A percentile compares a stretch with the other conserved stretches of the same genome.
Evolutionary conservation across 1,140 invertebrate genomes (phyloP).

Genomic region (Rhynchophorus ferrugineus): DNA sequence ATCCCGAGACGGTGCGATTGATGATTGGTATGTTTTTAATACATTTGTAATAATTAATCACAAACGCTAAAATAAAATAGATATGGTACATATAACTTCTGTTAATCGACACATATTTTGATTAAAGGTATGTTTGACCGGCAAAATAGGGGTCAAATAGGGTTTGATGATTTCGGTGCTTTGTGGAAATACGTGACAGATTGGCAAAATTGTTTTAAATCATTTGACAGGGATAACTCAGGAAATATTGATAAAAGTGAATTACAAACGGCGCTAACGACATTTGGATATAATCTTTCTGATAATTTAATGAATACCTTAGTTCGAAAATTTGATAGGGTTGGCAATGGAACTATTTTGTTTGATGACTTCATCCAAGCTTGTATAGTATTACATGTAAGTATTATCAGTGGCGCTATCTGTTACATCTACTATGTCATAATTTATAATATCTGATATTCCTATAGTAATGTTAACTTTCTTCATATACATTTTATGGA

Average conservation of each 20-base stretch:
- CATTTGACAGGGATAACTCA: conserved; percentile 90
- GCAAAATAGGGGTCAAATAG: conserved; percentile 80
- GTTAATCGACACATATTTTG: conserved; percentile 26
- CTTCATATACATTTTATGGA: too few species aligned
- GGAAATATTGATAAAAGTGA: conserved; percentile 93
- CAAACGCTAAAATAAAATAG: not conserved
- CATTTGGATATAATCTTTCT: conserved; percentile 89
- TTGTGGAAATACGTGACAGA: conserved; percentile 98
- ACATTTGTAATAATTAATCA: not conserved
- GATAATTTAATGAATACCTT: conserved; percentile 75
- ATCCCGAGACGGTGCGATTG: conserved; percentile 90
- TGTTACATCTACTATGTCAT: too few species aligned
- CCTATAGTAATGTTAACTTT: too few species aligned
- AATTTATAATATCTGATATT: too few species aligned
- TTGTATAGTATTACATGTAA: conserved; percentile 87
- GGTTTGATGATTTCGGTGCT: conserved; percentile 90
- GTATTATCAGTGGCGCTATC: conserved; percentile 38
- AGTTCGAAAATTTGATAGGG: conserved; percentile 89
- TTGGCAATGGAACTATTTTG: conserved; percentile 80
- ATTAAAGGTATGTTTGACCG: conserved; percentile 94
- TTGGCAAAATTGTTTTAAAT: conserved; percentile 93
- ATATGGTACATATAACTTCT: too few species aligned
- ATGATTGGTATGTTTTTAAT: conserved; percentile 73
- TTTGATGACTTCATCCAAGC: conserved; percentile 99
- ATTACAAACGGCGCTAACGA: conserved; percentile 79